Evolutionary conservation across 2,888 invertebrate species (phyloP).

Genomic region (Mesopsocus fuscifrons): DNA sequence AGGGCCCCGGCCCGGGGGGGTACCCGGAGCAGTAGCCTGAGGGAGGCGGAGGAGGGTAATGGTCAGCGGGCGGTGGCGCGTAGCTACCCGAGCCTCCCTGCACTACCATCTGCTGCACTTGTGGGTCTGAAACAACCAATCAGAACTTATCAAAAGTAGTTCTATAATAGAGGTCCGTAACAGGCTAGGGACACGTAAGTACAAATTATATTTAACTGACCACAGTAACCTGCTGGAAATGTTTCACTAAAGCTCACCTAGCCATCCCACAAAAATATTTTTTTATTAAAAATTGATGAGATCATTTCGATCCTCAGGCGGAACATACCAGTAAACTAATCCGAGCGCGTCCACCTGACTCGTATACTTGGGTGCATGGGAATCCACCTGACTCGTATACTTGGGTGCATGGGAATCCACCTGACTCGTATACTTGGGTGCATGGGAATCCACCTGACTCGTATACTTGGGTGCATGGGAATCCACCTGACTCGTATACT

Average conservation of each 20-base stretch:
- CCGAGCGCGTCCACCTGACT: background rate
- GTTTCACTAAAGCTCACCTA: too few species aligned
- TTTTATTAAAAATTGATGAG: background rate
- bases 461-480: too few species aligned
- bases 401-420: too few species aligned
- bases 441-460: too few species aligned
- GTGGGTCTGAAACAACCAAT: conserved; percentile 6
- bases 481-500: too few species aligned
- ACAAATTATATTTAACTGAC: too few species aligned
- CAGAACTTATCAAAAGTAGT: too few species aligned
- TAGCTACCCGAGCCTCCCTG: conserved; percentile 22
- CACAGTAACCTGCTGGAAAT: too few species aligned
- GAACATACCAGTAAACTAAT: background rate
- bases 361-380: background rate
- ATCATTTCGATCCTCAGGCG: background rate
- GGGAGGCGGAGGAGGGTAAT: conserved; percentile 32
- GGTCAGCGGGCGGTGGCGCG: conserved; percentile 24
- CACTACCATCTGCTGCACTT: conserved; percentile 25
- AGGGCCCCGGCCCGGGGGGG: conserved; percentile 26
- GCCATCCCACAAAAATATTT: background rate
- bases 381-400: background rate
- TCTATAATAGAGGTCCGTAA: too few species aligned
- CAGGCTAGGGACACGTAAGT: too few species aligned
- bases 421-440: too few species aligned
- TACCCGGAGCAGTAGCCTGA: conserved; percentile 30